These are phyloP conservation scores for Anthoscopus minutus DNA, from an alignment of 2,113 vertebrate genomes.

Conservation along the genomic window DNA sequence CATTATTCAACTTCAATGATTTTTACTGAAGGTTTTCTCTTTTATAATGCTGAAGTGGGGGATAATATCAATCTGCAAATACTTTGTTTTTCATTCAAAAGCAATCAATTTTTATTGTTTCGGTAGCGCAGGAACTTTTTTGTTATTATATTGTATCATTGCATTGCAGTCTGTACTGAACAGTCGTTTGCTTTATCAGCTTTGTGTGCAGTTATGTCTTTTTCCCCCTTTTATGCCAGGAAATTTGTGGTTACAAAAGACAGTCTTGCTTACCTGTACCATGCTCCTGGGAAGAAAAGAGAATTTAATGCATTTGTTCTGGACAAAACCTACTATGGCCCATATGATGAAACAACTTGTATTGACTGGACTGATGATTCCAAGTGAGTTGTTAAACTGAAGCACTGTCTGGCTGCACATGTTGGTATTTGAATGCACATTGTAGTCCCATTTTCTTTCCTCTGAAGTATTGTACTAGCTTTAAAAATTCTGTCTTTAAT, in stretches of 20 bases:
- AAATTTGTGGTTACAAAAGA: constrained; percentile 92
- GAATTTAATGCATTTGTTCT: constrained; percentile 93
- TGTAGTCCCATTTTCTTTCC: background rate
- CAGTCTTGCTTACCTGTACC: constrained; percentile 88
- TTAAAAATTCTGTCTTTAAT: background rate
- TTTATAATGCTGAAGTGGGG: background rate
- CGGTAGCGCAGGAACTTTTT: background rate
- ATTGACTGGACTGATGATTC: constrained; percentile 97
- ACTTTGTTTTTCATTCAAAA: background rate
- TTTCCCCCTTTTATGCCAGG: constrained; percentile 43
- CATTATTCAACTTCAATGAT: background rate
- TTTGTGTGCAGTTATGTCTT: background rate
- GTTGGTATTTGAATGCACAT: background rate
- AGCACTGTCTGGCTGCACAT: background rate
- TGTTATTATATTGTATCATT: background rate
- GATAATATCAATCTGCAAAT: background rate
- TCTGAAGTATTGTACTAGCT: background rate
- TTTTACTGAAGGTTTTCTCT: background rate
- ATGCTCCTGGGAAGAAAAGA: constrained; percentile 86
- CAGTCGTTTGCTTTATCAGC: background rate
- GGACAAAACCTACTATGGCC: constrained; percentile 94
- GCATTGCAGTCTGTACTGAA: background rate
- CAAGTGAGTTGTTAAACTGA: constrained; percentile 73
- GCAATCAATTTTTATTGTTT: background rate
- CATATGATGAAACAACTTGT: constrained; percentile 94